Evolutionary conservation across 2,888 invertebrate species (phyloP), one percentile per base, ranked within the genome.

Genomic region (Thera obeliscata): DNA sequence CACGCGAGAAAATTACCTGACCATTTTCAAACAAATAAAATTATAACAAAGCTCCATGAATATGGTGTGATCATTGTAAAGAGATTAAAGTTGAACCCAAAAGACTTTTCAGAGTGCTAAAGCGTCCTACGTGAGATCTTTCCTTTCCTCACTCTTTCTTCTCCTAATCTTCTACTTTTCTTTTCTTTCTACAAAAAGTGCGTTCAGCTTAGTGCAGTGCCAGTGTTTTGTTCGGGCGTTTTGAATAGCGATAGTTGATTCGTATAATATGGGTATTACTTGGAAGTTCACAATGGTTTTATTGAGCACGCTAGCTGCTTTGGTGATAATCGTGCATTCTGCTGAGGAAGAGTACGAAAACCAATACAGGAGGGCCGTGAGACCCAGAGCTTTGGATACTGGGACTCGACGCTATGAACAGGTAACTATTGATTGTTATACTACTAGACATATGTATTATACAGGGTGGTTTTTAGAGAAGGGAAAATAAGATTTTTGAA

Each of bases 251-350:
- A 66, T 38, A 58, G 55, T 65, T 61, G 49, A 64, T 71, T 72
- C 78, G 76, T 85, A 85, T 90, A 92, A 86, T 91, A 93, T 93
- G 93, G 90, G 90, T 89, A 85, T 85, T 76, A 82, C 78, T 83
- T 86, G 87, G 88, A 88, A 75, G 79, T 74, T 64, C 79, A 82
- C 81, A 71, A 93, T 93, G 93, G 87, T 90, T 71, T 84, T 93
- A 77, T 79, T 93, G 80, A 91, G 91, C 82, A 93, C 91, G 81
- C 79, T 93, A 78, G 93, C 93, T 74, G 93, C 93, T 73, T 78
- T 93, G 85, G 91, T 93, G 78, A 91, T 93, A 71, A 90, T 93
- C 73, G 93, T 90, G 74, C 85, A 92, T 75, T 88, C 92, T 41
- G 88, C 89, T 3, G 92, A 93, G 73, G 92, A 92, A 72, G 87